phyloP scores from a whole-genome alignment of 2,888 invertebrate species.

The Antheraea yamamai region DNA sequence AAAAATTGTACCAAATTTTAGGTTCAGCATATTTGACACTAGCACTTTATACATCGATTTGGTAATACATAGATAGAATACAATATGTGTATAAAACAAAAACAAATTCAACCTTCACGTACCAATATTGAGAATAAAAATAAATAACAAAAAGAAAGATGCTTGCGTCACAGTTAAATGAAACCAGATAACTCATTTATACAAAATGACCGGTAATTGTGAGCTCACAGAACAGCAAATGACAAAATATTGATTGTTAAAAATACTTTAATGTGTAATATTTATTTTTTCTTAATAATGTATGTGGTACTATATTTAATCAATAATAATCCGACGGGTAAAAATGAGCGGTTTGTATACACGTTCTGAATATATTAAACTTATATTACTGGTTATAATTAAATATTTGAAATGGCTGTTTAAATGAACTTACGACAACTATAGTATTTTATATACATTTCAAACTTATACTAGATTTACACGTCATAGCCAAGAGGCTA shows the following conservation, averaged over 20 bases:
- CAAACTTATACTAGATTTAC: neutral
- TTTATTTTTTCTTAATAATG: no score
- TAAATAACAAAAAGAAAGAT: neutral
- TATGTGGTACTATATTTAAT: no score
- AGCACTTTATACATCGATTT: no score
- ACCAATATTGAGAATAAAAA: slow-evolving; percentile 2
- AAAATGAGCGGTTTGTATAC: no score
- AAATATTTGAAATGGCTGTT: neutral
- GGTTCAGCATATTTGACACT: no score
- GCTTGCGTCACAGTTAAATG: neutral
- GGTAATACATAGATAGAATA: neutral
- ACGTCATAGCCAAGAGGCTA: no score
- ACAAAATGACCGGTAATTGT: neutral
- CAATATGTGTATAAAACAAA: neutral
- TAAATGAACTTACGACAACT: neutral
- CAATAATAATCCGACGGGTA: no score
- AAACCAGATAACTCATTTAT: neutral
- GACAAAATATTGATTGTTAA: no score
- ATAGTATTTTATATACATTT: neutral
- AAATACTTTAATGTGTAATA: no score
- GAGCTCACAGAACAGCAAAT: neutral
- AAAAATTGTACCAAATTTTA: no score
- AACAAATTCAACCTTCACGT: slow-evolving; percentile 4
- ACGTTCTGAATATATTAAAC: no score
- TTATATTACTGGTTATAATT: no score